These are phyloP conservation scores for Lamellibrachia luymesi DNA, from an alignment of 1,140 invertebrate genomes.

Conservation along the genomic window DNA sequence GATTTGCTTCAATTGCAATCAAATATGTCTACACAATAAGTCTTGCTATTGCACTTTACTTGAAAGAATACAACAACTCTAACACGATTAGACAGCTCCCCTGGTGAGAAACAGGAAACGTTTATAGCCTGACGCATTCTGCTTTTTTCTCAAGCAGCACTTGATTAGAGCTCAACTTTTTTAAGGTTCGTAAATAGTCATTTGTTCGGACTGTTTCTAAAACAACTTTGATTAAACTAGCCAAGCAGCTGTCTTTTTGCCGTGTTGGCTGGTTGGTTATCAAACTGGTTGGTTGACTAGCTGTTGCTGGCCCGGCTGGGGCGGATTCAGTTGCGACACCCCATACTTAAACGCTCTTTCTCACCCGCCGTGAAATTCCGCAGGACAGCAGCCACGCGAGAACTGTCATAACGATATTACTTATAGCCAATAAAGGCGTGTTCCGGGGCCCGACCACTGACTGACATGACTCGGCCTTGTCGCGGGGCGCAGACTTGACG, in stretches of 20 bases:
- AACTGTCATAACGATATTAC: not conserved
- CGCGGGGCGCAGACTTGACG: no score
- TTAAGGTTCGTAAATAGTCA: not conserved
- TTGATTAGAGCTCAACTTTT: not conserved
- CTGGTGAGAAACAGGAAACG: not conserved
- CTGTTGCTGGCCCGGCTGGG: not conserved
- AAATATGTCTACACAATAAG: no score
- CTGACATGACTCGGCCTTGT: not conserved
- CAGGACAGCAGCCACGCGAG: not conserved
- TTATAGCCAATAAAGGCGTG: not conserved
- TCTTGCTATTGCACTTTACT: no score
- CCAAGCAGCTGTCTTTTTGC: not conserved
- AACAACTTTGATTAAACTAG: no score
- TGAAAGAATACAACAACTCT: no score
- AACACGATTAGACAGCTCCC: not conserved
- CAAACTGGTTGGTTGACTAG: not conserved
- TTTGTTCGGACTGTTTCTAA: not conserved
- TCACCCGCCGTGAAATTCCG: not conserved
- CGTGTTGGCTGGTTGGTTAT: not conserved
- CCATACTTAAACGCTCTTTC: not conserved
- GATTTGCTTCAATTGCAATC: no score
- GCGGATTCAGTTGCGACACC: not conserved
- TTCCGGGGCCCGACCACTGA: not conserved
- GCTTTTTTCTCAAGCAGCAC: not conserved
- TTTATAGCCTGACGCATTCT: not conserved